Evolutionary conservation across 2,888 invertebrate species (phyloP), one percentile per base, ranked within the genome.

Genomic region (Meghimatium bilineatum): DNA sequence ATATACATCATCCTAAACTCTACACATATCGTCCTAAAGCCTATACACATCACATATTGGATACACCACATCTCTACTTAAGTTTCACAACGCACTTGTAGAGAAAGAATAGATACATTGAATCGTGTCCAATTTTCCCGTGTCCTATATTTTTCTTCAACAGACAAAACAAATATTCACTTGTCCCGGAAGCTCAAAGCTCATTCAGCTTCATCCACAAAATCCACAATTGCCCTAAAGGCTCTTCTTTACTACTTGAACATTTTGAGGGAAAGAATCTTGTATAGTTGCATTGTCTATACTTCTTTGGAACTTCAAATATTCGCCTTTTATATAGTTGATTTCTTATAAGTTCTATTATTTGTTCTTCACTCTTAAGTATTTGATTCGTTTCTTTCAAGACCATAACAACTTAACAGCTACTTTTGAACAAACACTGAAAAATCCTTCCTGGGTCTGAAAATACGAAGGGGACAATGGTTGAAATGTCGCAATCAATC

Each of bases 401-500:
- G 23, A 34, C 20, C 34, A 36, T 77, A 38, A 77, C 77, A 44
- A 49, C n/a, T n/a, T 72, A 77, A 63, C 77, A 56, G 63, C 77
- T 38, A 77, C 77, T 63, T 77, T 63, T 63, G 12, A n/a, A 36
- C 63, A 77, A 63, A 63, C 77, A 63, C 36, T 26, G n/a, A 77
- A 72, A 49, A 77, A 38, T 3, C 56, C 0, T 60, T 23, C n/a
- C 63, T 14, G 0, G 36, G n/a, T n/a, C 26, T 63, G 63, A 63
- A 63, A 63, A 60, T 56, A 63, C 63, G 6, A 38, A 36, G 36
- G 36, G n/a, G 32, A 77, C 63, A 77, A 77, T 77, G 36, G 36
- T 12, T 26, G 38, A 77, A 77, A 77, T 77, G 60, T 77, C 77
- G 77, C 77, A 77, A 77, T 63, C 77, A 77, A 77, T 77, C n/a